Conservation (phyloP, 2,888 invertebrate genomes). For the Platypus cylindrus region DNA sequence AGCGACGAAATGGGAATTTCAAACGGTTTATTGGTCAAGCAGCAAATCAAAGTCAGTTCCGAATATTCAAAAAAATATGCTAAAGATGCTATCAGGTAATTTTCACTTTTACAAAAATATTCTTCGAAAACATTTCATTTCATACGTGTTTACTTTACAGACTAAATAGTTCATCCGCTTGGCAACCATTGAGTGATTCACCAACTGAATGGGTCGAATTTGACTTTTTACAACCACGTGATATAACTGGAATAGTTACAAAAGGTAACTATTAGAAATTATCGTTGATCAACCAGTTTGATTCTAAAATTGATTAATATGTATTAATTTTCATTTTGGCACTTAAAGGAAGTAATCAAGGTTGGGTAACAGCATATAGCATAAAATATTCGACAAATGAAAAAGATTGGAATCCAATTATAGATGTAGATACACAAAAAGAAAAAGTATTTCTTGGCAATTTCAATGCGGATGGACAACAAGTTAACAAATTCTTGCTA, state of each 20-base stretch:
- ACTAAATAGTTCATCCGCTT: slow-evolving; percentile 41
- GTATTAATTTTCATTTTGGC: background rate
- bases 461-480: slow-evolving; percentile 48
- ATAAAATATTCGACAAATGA: slow-evolving; percentile 63
- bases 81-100: slow-evolving; percentile 31
- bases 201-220: slow-evolving; percentile 62
- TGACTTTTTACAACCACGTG: slow-evolving; percentile 62
- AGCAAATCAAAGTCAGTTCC: slow-evolving; percentile 58
- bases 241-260: slow-evolving; percentile 65
- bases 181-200: slow-evolving; percentile 55
- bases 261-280: slow-evolving; percentile 35
- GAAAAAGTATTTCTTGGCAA: slow-evolving; percentile 59
- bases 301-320: too few relatives aligned
- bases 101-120: background rate
- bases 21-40: slow-evolving; percentile 44
- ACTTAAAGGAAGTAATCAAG: slow-evolving; percentile 43
- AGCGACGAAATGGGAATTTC: slow-evolving; percentile 62
- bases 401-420: slow-evolving; percentile 54
- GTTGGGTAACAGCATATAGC: slow-evolving; percentile 65
- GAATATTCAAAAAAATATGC: slow-evolving; percentile 30
- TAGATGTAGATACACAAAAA: slow-evolving; percentile 40
- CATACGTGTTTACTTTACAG: slow-evolving; percentile 4
- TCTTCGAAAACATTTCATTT: background rate
- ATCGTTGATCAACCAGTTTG: too few relatives aligned
- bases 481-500: slow-evolving; percentile 53